These are phyloP conservation scores for Balearica regulorum DNA, from an alignment of 2,797 vertebrate species.

Conservation along the genomic window DNA sequence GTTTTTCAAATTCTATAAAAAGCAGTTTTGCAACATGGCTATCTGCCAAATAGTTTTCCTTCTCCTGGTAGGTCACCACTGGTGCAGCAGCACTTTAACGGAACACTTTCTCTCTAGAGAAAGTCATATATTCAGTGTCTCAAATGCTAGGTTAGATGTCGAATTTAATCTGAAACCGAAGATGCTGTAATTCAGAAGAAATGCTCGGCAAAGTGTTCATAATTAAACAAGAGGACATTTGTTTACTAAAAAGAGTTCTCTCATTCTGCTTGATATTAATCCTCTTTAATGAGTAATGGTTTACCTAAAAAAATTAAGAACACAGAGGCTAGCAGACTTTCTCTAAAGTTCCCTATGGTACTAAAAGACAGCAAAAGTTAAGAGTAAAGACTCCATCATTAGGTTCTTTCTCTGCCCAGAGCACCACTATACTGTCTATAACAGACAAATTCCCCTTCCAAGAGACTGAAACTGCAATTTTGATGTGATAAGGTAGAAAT, in stretches of 20 bases:
- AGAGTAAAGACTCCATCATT: too few relatives aligned
- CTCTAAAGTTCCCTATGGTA: neutral
- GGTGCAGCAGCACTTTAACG: neutral
- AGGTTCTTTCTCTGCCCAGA: neutral
- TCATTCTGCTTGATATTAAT: neutral
- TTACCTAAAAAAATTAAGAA: neutral
- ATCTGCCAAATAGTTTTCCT: neutral
- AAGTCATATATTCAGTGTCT: neutral
- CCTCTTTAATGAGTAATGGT: neutral
- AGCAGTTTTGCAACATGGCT: neutral
- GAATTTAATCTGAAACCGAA: slow-evolving; percentile 30
- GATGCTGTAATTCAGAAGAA: slow-evolving; percentile 4
- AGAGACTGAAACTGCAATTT: neutral
- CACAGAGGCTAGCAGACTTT: neutral
- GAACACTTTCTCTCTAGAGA: neutral
- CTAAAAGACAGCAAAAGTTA: neutral
- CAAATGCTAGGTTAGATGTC: neutral
- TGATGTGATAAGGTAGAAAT: neutral
- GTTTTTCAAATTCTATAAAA: neutral
- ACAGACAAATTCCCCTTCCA: neutral
- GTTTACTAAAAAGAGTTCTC: neutral
- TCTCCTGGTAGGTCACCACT: neutral
- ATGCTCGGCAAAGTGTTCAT: neutral
- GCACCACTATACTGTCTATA: neutral
- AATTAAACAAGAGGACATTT: neutral